phyloP scores from a whole-genome alignment of 2,113 vertebrate genomes.

The Cebidichthys violaceus region DNA sequence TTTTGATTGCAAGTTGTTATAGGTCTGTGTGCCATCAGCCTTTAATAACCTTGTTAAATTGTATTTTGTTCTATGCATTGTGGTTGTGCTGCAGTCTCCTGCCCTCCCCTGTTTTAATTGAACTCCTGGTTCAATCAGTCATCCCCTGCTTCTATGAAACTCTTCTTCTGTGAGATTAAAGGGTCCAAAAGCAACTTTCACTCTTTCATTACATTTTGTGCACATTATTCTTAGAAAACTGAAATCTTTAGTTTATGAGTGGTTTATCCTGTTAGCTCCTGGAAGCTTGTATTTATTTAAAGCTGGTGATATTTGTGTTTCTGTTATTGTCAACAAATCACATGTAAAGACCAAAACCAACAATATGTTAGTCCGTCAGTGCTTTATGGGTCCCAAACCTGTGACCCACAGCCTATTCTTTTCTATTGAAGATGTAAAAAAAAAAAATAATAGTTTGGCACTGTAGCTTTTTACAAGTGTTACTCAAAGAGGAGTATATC shows the following conservation, averaged over 20 bases:
- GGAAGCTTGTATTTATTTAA: neutral
- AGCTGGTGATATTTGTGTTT: neutral
- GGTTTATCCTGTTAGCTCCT: neutral
- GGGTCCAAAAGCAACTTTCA: neutral
- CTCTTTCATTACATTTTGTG: neutral
- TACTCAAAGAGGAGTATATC: too few species aligned
- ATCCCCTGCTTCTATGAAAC: neutral
- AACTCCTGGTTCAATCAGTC: neutral
- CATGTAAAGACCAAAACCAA: too few species aligned
- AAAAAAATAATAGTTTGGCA: too few species aligned
- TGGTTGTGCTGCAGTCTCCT: neutral
- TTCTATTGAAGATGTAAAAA: too few species aligned
- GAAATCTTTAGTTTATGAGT: neutral
- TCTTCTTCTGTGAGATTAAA: neutral
- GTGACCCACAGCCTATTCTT: too few species aligned
- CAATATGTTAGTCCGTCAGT: too few species aligned
- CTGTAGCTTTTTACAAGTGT: too few species aligned
- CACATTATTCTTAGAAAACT: neutral
- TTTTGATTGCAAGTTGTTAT: constrained; percentile 40
- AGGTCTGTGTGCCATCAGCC: constrained; percentile 21
- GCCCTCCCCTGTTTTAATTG: neutral
- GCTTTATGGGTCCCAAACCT: too few species aligned
- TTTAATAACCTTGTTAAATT: constrained; percentile 35
- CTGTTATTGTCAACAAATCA: neutral
- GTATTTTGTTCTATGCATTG: constrained; percentile 11